Percentiles rank a stretch among this genome's conserved stretches.
Conservation (phyloP, 2,797 vertebrate species). For the Hydrocynus forskahlii region DNA sequence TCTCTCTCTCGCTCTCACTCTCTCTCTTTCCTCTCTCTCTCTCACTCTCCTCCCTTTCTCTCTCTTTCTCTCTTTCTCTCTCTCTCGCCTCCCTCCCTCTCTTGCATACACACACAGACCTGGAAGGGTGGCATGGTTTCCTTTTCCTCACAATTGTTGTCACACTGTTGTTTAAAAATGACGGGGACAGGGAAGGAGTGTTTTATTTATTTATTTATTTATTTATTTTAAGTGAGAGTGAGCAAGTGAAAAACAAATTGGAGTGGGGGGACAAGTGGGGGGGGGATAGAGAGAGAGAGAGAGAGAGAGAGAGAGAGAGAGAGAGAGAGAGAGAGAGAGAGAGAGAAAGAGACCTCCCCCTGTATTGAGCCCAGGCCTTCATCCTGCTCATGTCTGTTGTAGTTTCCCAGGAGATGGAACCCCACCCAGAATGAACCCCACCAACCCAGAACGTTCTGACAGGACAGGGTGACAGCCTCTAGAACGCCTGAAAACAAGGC, state of each 20-base stretch:
- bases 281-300: too few relatives aligned
- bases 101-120: slow-evolving; percentile 28
- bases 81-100: slow-evolving; percentile 24
- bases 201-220: slow-evolving; percentile 14
- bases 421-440: slow-evolving; percentile 49
- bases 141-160: slow-evolving; percentile 70
- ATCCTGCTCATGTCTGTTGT: slow-evolving; percentile 68
- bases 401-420: slow-evolving; percentile 62
- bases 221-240: neutral
- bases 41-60: slow-evolving; percentile 67
- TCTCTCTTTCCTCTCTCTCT: slow-evolving; percentile 14
- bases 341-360: slow-evolving; percentile 24
- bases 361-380: slow-evolving; percentile 22
- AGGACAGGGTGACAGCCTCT: slow-evolving; percentile 45
- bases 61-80: slow-evolving; percentile 28
- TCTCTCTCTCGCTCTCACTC: slow-evolving; percentile 32
- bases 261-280: too few relatives aligned
- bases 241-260: slow-evolving; percentile 7
- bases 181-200: slow-evolving; percentile 8
- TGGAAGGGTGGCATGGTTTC: slow-evolving; percentile 77
- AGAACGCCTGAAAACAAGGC: slow-evolving; percentile 35
- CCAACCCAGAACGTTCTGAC: slow-evolving; percentile 21
- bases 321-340: neutral
- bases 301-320: slow-evolving; percentile 1
- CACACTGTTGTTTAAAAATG: slow-evolving; percentile 46